Percentiles rank a stretch among this genome's conserved stretches.
phyloP scores from a whole-genome alignment of 2,888 invertebrate genomes.

The Isotomurus palustris region DNA sequence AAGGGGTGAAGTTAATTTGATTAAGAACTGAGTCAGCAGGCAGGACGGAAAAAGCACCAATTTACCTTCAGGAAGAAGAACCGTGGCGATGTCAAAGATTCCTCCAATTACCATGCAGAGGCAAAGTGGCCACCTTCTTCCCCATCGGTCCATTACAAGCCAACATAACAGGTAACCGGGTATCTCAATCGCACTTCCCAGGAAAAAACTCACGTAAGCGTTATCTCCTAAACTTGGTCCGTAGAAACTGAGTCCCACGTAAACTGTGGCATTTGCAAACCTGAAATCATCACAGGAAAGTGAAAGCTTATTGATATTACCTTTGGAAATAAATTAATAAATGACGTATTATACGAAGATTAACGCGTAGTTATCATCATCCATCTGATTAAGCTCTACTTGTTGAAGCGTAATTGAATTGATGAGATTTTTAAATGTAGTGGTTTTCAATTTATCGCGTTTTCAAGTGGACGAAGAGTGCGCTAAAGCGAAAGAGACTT shows the following conservation, averaged over 20 bases:
- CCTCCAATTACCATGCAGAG: slow-evolving; percentile 80
- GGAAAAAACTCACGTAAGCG: slow-evolving; percentile 81
- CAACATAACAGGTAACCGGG: slow-evolving; percentile 84
- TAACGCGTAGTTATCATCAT: no score
- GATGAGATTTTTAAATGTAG: no score
- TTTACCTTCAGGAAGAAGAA: slow-evolving; percentile 71
- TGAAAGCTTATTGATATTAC: no score
- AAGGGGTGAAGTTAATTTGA: no score
- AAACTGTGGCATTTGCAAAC: slow-evolving; percentile 88
- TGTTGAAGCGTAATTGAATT: no score
- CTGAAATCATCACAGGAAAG: slow-evolving; percentile 49
- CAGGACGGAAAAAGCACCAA: not conserved
- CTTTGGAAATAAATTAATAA: no score
- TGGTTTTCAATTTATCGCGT: no score
- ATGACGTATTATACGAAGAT: no score
- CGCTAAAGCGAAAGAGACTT: no score
- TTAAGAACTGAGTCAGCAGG: no score
- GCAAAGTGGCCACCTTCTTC: slow-evolving; percentile 81
- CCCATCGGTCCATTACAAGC: slow-evolving; percentile 82
- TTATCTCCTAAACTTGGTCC: slow-evolving; percentile 82
- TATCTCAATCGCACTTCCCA: slow-evolving; percentile 81
- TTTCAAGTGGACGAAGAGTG: no score
- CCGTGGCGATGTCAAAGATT: slow-evolving; percentile 75
- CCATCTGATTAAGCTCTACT: no score
- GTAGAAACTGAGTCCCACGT: slow-evolving; percentile 85